Conservation (phyloP, 1,140 invertebrate species). For the Telenomus remus region DNA sequence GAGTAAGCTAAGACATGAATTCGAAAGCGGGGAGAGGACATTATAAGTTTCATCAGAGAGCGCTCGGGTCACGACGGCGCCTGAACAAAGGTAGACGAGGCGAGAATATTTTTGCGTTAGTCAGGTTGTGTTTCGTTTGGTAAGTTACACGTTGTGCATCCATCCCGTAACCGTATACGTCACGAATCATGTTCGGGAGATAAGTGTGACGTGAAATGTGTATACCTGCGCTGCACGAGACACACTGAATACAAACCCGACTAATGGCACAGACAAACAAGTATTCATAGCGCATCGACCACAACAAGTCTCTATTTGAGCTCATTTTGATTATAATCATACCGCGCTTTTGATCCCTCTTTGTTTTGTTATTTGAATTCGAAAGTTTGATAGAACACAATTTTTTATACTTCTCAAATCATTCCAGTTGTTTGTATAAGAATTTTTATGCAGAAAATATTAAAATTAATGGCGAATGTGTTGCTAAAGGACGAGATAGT, state of each 20-base stretch:
- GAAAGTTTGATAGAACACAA: not conserved
- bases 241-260: conserved; percentile 52
- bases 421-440: not conserved
- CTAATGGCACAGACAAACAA: conserved; percentile 43
- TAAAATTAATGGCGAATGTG: too few species aligned
- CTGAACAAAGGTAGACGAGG: conserved; percentile 21
- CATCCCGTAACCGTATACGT: conserved; percentile 45
- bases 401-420: not conserved
- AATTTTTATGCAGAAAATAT: not conserved
- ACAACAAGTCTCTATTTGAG: conserved; percentile 21
- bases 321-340: conserved; percentile 39
- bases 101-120: conserved; percentile 38
- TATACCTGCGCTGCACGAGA: conserved; percentile 44
- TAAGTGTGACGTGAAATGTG: conserved; percentile 57
- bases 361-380: too few species aligned
- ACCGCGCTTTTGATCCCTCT: too few species aligned
- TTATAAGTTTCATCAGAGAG: conserved; percentile 39
- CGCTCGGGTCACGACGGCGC: conserved; percentile 26
- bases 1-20: conserved; percentile 19
- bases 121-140: not conserved
- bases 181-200: conserved; percentile 54
- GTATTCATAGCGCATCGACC: conserved; percentile 50
- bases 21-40: conserved; percentile 14
- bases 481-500: conserved; percentile 14
- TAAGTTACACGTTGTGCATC: conserved; percentile 42